These are phyloP conservation scores for Ephydatia muelleri DNA, from an alignment of 37 sponge, comb jelly and placozoan genomes.

Conservation along the genomic window DNA sequence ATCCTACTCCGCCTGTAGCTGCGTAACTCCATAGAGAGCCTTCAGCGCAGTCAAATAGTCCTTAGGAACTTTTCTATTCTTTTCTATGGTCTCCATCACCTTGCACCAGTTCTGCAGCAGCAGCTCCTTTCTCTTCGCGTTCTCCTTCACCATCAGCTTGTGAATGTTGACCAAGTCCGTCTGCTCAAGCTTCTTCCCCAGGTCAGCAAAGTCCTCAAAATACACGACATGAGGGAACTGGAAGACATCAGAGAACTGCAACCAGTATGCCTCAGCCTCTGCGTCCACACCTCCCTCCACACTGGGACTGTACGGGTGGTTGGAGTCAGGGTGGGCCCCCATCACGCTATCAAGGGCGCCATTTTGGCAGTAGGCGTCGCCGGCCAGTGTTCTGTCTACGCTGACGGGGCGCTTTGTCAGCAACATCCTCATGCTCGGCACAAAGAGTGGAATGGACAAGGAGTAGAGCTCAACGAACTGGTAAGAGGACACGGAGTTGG, in stretches of 20 bases:
- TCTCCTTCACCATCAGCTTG: slow-evolving; percentile 22
- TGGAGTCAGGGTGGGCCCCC: slow-evolving; percentile 25
- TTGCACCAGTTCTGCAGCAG: slow-evolving; percentile 46
- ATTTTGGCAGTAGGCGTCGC: slow-evolving; percentile 8
- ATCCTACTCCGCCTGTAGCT: slow-evolving; percentile 18
- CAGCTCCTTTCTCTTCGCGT: neutral
- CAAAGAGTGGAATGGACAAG: slow-evolving; percentile 32
- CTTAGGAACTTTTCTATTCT: slow-evolving; percentile 10
- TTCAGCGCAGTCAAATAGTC: slow-evolving; percentile 23
- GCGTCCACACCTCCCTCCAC: slow-evolving; percentile 1
- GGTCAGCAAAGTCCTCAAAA: slow-evolving; percentile 43
- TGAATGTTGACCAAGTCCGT: slow-evolving; percentile 34
- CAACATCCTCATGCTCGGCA: slow-evolving; percentile 37
- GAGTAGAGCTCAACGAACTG: slow-evolving; percentile 37
- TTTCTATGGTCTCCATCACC: slow-evolving; percentile 7
- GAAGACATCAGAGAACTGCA: slow-evolving; percentile 50
- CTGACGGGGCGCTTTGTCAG: neutral
- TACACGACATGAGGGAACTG: slow-evolving; percentile 43
- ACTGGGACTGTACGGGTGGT: slow-evolving; percentile 50
- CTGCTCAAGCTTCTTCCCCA: slow-evolving; percentile 21
- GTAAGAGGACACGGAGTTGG: slow-evolving; percentile 37
- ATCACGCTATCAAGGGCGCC: slow-evolving; percentile 11
- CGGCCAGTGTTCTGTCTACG: slow-evolving; percentile 6
- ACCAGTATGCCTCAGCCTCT: slow-evolving; percentile 54
- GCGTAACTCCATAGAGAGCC: slow-evolving; percentile 19